Percentiles rank a stretch among this genome's conserved stretches.
These are phyloP conservation scores for Gasteruption jaculator DNA, from an alignment of 2,888 invertebrate genomes.

Conservation along the genomic window DNA sequence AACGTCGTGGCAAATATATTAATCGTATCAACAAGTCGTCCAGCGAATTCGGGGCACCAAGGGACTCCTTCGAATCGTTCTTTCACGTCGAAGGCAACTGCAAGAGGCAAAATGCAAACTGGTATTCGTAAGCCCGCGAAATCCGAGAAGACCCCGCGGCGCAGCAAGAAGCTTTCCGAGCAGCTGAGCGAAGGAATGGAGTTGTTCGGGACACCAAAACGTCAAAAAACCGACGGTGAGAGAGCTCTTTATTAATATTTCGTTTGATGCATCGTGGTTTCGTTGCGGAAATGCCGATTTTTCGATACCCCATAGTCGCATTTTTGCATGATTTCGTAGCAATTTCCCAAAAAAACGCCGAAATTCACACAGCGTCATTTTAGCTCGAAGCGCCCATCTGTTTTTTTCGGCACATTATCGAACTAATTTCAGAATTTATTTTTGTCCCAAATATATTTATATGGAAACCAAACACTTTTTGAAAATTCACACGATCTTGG, in stretches of 20 bases:
- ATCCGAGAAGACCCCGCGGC: slow-evolving; percentile 36
- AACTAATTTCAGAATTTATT: too few species aligned
- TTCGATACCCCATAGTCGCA: too few species aligned
- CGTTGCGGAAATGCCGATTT: too few species aligned
- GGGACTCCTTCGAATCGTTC: neutral
- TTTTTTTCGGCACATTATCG: too few species aligned
- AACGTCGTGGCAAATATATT: slow-evolving; percentile 30
- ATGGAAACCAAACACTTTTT: too few species aligned
- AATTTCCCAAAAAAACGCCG: too few species aligned
- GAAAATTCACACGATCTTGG: too few species aligned
- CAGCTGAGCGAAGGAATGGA: slow-evolving; percentile 44
- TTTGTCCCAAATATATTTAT: too few species aligned
- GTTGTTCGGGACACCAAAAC: slow-evolving; percentile 45
- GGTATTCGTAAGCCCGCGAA: slow-evolving; percentile 43
- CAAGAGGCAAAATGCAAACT: slow-evolving; percentile 25
- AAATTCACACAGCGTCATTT: too few species aligned
- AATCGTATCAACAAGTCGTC: neutral
- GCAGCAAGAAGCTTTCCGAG: slow-evolving; percentile 37
- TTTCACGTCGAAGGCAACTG: neutral
- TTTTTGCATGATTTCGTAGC: too few species aligned
- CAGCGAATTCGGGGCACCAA: neutral
- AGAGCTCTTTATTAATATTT: slow-evolving; percentile 26
- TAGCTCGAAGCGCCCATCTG: too few species aligned
- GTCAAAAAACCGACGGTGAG: slow-evolving; percentile 49
- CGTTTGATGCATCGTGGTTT: too few species aligned